Evolutionary conservation across 30 jellyfish, hydroid and myxozoan genomes (phyloP).

Genomic region (Turritopsis rubra): DNA sequence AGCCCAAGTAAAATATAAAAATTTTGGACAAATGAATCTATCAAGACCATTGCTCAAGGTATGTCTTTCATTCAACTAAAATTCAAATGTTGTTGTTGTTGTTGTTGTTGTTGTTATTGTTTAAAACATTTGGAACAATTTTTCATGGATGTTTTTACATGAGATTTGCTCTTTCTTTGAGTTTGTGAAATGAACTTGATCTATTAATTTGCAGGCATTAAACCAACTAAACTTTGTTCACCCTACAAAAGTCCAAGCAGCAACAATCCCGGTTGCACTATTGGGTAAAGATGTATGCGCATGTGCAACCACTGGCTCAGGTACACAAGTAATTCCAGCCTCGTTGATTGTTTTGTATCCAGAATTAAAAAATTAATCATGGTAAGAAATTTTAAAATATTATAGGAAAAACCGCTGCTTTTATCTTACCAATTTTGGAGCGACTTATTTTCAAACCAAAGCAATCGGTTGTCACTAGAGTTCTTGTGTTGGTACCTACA

Average conservation of each 20-base stretch:
- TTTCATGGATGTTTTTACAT: too few species aligned
- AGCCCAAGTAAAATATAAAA: constrained; percentile 56
- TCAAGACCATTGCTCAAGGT: constrained; percentile 86
- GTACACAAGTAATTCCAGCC: constrained; percentile 14
- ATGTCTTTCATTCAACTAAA: not conserved
- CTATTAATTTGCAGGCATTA: constrained; percentile 64
- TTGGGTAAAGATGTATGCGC: constrained; percentile 93
- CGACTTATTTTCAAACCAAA: constrained; percentile 73
- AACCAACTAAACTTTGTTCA: constrained; percentile 72
- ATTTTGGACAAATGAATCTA: constrained; percentile 60
- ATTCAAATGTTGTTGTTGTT: not conserved
- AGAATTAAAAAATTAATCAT: not conserved
- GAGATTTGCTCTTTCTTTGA: too few species aligned
- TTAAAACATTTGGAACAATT: too few species aligned
- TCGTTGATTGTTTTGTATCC: not conserved
- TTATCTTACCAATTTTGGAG: constrained; percentile 76
- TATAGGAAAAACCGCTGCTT: constrained; percentile 91
- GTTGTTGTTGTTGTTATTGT: not conserved
- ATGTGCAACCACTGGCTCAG: constrained; percentile 99
- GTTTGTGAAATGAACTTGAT: too few species aligned
- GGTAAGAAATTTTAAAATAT: not conserved
- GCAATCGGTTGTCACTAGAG: constrained; percentile 75
- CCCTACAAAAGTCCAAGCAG: constrained; percentile 83
- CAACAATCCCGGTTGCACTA: constrained; percentile 89
- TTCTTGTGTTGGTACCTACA: constrained; percentile 80